Evolutionary conservation across 2,888 invertebrate species (phyloP), one percentile per base, ranked within the genome.

Genomic region (Metacarcinus magister): DNA sequence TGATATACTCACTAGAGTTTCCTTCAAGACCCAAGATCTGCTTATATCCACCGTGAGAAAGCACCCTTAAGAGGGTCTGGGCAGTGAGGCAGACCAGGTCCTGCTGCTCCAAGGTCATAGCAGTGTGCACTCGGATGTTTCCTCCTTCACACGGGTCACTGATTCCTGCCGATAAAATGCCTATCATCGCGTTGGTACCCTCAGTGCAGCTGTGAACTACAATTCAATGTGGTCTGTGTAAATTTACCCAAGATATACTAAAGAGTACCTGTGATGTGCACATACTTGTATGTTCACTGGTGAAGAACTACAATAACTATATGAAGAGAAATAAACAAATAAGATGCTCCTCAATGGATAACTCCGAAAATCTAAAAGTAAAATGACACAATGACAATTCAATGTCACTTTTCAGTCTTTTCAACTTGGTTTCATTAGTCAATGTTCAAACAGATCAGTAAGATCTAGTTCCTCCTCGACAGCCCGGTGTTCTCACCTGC

Each of bases 81-180:
- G 99, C 99, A 5, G 99, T 99, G 97, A 99, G 98, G 97, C 99
- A 99, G 97, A 99, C 99, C 96, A 98, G 98, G 98, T 99, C 99
- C 98, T 99, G 98, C 97, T 99, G 99, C 97, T 99, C 99, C 95
- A 99, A 98, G 4, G 99, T 98, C 98, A 99, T 98, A 2, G 98
- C 98, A 5, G 99, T 99, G 97, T 99, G 99, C 2, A 99, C 99
- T 7, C 99, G 98, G 96, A 99, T 98, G 97, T 98, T 99, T 4
- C 99, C 99, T 92, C 98, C 98, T 98, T 99, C 99, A 97, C 99
- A 99, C 0, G 99, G 99, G 98, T 99, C 99, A 0, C 99, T 98
- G 97, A 99, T 99, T 92, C 98, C 98, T 98, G 95, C 4, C 96
- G 96, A 95, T 96, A 95, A 92, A 44, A 95, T 28, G 92, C 75